Evolutionary conservation across 1,140 invertebrate species (phyloP).

Genomic region (Coboldia fuscipes): DNA sequence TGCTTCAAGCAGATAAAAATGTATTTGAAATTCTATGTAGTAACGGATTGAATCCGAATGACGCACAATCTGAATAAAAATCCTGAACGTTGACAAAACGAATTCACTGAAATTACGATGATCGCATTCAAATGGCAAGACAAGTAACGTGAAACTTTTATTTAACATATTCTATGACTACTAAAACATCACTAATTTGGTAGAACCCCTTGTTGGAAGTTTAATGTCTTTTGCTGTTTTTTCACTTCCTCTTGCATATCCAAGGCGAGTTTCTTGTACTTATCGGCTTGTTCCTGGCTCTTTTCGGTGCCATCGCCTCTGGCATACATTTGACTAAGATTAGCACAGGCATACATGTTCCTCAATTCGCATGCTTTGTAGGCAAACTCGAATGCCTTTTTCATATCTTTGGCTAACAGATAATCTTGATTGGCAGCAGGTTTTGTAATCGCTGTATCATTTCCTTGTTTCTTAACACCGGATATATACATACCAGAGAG

Average conservation of each 20-base stretch:
- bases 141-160: too few relatives aligned
- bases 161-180: too few relatives aligned
- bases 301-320: constrained; percentile 50
- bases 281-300: constrained; percentile 41
- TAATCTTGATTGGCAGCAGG: constrained; percentile 12
- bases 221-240: constrained; percentile 28
- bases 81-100: too few relatives aligned
- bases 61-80: not conserved
- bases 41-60: too few relatives aligned
- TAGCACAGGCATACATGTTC: constrained; percentile 67
- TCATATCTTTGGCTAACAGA: constrained; percentile 42
- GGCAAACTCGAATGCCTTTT: constrained; percentile 52
- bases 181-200: not conserved
- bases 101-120: too few relatives aligned
- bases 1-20: too few relatives aligned
- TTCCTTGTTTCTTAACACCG: constrained; percentile 32
- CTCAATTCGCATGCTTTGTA: constrained; percentile 55
- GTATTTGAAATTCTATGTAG: too few relatives aligned
- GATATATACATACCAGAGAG: constrained; percentile 53
- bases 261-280: constrained; percentile 44
- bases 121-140: too few relatives aligned
- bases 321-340: constrained; percentile 64
- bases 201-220: constrained; percentile 39
- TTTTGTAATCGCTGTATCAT: constrained; percentile 17
- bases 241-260: constrained; percentile 43